Evolutionary conservation across 1,140 invertebrate species (phyloP).

Genomic region (Habropoda laboriosa): DNA sequence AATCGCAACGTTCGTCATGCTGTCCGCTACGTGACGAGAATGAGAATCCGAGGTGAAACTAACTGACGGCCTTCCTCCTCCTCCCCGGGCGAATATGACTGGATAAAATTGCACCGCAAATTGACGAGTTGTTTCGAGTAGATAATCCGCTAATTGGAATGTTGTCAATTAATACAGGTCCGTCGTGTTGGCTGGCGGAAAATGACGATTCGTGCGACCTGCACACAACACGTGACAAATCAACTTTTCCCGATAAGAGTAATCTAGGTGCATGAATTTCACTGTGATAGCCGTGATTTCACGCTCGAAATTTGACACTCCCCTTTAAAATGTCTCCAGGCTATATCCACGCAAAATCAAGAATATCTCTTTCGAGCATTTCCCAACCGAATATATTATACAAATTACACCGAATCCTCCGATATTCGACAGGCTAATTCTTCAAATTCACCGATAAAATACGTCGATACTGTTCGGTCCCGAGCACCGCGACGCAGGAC

Average conservation of each 20-base stretch:
- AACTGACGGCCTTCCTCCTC: slow-evolving; percentile 37
- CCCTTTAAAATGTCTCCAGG: too few species aligned
- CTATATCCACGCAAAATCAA: too few species aligned
- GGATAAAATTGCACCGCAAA: slow-evolving; percentile 48
- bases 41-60: slow-evolving; percentile 47
- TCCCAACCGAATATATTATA: too few species aligned
- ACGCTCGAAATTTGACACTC: background rate
- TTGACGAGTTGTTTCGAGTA: slow-evolving; percentile 41
- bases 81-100: slow-evolving; percentile 18
- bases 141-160: slow-evolving; percentile 49
- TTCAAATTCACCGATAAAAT: too few species aligned
- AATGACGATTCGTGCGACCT: slow-evolving; percentile 5
- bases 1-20: slow-evolving; percentile 50
- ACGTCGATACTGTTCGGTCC: too few species aligned
- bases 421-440: too few species aligned
- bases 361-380: too few species aligned
- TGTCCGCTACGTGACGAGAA: slow-evolving; percentile 53
- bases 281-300: background rate
- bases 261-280: background rate
- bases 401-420: too few species aligned
- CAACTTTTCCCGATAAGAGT: slow-evolving; percentile 21
- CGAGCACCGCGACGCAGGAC: too few species aligned
- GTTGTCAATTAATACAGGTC: slow-evolving; percentile 39
- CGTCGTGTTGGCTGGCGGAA: background rate
- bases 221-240: background rate